Percentiles rank a stretch among this genome's conserved stretches.
Evolutionary conservation across 2,888 invertebrate species (phyloP).

Genomic region (Vandiemenella viatica): DNA sequence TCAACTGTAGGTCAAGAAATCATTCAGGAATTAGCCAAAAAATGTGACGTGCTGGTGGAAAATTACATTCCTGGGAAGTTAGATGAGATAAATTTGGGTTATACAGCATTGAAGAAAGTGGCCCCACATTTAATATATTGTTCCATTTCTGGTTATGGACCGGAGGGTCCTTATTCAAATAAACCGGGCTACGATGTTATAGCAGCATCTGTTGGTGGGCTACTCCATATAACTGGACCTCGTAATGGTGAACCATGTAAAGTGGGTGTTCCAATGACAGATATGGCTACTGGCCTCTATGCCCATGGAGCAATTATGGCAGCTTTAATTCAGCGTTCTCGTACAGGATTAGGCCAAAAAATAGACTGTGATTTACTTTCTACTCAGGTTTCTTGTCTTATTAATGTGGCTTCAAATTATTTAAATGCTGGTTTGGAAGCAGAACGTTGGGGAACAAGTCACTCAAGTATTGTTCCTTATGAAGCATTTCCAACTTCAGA

Average conservation of each 20-base stretch:
- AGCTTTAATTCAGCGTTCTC: conserved; percentile 60
- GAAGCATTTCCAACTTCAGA: conserved; percentile 74
- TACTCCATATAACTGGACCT: conserved; percentile 80
- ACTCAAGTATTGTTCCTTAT: conserved; percentile 89
- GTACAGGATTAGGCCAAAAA: conserved; percentile 74
- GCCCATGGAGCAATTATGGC: conserved; percentile 91
- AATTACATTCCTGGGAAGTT: conserved; percentile 90
- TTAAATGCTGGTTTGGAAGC: conserved; percentile 71
- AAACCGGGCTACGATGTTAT: conserved; percentile 95
- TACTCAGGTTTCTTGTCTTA: conserved; percentile 77
- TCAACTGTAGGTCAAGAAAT: conserved; percentile 44
- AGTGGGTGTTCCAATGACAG: conserved; percentile 84
- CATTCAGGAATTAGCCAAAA: conserved; percentile 52
- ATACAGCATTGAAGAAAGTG: conserved; percentile 46
- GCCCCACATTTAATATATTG: conserved; percentile 80
- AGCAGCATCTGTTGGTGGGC: conserved; percentile 81
- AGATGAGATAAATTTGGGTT: conserved; percentile 60
- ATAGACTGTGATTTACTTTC: conserved; percentile 88
- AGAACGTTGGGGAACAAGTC: conserved; percentile 78
- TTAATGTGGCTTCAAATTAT: conserved; percentile 80
- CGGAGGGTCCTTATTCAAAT: conserved; percentile 66
- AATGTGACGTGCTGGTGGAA: conserved; percentile 80
- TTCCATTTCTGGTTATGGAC: conserved; percentile 85
- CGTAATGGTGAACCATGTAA: conserved; percentile 72
- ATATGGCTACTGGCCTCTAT: conserved; percentile 83